phyloP scores from a whole-genome alignment of 2,113 vertebrate genomes.

The Vombatus ursinus region DNA sequence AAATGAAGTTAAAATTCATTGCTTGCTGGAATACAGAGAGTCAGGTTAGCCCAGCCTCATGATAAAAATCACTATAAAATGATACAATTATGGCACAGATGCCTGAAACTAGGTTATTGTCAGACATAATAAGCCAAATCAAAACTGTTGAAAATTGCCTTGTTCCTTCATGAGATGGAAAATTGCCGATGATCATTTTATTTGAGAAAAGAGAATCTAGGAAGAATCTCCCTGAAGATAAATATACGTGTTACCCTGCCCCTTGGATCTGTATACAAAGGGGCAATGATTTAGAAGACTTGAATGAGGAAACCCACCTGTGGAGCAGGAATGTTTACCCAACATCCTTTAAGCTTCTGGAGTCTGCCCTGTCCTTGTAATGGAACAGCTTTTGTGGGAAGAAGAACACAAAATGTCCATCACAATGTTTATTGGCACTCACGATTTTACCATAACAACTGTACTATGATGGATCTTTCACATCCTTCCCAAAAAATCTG shows the following conservation, averaged over 20 bases:
- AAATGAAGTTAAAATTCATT: neutral
- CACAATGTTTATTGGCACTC: neutral
- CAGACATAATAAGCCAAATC: constrained; percentile 35
- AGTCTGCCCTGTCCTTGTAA: neutral
- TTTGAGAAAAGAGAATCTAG: neutral
- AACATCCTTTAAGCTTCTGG: neutral
- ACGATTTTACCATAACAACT: neutral
- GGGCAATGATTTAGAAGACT: neutral
- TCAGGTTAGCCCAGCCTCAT: constrained; percentile 18
- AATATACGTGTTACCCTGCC: neutral
- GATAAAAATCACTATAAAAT: constrained; percentile 46
- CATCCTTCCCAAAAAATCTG: neutral
- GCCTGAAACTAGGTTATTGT: neutral
- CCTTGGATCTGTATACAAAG: neutral
- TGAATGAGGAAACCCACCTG: neutral
- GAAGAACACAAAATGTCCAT: neutral
- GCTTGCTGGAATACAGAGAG: neutral
- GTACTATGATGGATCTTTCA: neutral
- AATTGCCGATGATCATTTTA: constrained; percentile 31
- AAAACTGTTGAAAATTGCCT: constrained; percentile 44
- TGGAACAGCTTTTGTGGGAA: neutral
- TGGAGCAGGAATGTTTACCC: neutral
- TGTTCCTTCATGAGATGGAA: neutral
- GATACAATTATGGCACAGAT: constrained; percentile 6
- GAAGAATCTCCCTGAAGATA: neutral